Evolutionary conservation across 2,888 invertebrate genomes (phyloP).

Genomic region (Diaperis boleti): DNA sequence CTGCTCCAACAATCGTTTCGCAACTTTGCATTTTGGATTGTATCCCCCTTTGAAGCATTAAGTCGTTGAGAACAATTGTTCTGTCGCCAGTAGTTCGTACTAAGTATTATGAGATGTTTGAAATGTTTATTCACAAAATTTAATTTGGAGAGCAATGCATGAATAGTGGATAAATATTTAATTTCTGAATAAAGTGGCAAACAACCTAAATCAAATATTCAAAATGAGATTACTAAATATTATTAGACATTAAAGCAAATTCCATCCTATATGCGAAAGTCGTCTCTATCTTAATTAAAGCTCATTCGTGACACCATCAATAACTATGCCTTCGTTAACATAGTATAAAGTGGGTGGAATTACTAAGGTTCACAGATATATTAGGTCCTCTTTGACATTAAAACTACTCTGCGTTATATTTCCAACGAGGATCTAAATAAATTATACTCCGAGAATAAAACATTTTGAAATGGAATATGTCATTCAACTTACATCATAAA

Average conservation of each 20-base stretch:
- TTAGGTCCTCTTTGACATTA: no score
- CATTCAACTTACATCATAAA: no score
- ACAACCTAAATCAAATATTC: conserved; percentile 2
- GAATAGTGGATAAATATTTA: no score
- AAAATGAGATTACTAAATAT: conserved; percentile 1
- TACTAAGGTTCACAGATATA: not conserved
- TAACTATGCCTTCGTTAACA: conserved; percentile 1
- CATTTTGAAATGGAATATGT: no score
- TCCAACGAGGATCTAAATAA: no score
- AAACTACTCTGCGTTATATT: no score
- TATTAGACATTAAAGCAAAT: not conserved
- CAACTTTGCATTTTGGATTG: not conserved
- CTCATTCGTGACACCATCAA: conserved; percentile 12
- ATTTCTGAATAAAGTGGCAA: no score
- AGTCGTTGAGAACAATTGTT: not conserved
- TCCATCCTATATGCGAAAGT: conserved; percentile 1
- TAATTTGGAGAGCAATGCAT: no score
- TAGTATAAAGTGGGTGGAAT: not conserved
- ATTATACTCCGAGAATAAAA: no score
- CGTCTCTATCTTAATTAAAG: conserved; percentile 7
- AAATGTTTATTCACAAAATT: no score
- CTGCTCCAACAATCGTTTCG: not conserved
- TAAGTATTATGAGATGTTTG: no score
- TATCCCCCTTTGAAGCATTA: not conserved
- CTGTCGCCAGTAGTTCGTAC: not conserved